Evolutionary conservation across 2,113 vertebrate species (phyloP).

Genomic region (Blennius ocellaris): DNA sequence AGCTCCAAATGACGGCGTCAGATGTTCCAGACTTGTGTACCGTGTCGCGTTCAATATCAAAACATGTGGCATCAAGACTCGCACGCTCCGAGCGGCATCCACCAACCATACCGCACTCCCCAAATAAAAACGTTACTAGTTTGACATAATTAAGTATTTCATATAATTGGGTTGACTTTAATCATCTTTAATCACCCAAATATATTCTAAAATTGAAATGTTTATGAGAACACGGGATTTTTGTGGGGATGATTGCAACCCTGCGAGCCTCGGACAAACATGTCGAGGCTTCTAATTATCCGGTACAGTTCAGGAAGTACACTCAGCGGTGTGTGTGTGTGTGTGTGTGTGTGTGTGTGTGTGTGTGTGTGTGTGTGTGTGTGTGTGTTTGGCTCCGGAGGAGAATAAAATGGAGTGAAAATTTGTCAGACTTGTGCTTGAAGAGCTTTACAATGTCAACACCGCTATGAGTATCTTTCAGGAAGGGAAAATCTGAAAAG

Average conservation of each 20-base stretch:
- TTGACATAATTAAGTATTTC: constrained; percentile 83
- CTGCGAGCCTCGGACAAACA: constrained; percentile 76
- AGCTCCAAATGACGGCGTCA: constrained; percentile 29
- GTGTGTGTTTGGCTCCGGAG: too few relatives aligned
- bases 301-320: constrained; percentile 71
- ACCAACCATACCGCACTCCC: constrained; percentile 73
- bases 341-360: too few relatives aligned
- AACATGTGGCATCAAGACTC: constrained; percentile 78
- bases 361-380: too few relatives aligned
- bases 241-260: constrained; percentile 80
- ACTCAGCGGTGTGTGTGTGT: constrained; percentile 52
- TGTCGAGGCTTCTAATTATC: constrained; percentile 83
- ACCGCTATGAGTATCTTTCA: constrained; percentile 32
- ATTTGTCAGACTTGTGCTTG: constrained; percentile 47
- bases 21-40: constrained; percentile 30
- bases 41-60: constrained; percentile 69
- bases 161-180: constrained; percentile 81
- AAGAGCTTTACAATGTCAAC: constrained; percentile 60
- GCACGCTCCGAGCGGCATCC: constrained; percentile 50
- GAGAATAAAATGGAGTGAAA: constrained; percentile 61
- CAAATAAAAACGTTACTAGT: constrained; percentile 81
- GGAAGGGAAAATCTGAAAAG: constrained; percentile 39
- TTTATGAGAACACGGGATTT: constrained; percentile 81
- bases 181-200: constrained; percentile 83
- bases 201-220: constrained; percentile 84